These are phyloP conservation scores for Glyptemys insculpta DNA, from an alignment of 2,797 vertebrate genomes.

Conservation along the genomic window DNA sequence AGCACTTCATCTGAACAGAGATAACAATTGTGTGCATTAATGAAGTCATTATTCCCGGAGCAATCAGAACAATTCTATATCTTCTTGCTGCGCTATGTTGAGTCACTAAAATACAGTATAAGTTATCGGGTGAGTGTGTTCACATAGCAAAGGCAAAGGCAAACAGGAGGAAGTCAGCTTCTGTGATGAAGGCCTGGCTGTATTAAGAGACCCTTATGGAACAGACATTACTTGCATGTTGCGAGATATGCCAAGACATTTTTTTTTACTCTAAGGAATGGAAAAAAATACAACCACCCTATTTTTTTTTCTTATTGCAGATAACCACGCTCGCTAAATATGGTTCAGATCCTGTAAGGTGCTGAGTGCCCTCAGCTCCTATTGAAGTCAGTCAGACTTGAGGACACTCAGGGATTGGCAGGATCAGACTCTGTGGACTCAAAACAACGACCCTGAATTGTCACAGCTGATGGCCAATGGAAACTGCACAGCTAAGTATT, in stretches of 20 bases:
- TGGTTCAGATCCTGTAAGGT: neutral
- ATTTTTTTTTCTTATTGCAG: neutral
- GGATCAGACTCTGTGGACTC: neutral
- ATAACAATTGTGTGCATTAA: constrained; percentile 49
- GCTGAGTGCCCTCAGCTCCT: neutral
- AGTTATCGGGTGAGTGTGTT: neutral
- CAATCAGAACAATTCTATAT: constrained; percentile 44
- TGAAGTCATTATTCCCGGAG: constrained; percentile 59
- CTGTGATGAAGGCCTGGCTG: neutral
- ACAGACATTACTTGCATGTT: neutral
- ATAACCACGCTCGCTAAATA: neutral
- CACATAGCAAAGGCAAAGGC: neutral
- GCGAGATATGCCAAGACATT: neutral
- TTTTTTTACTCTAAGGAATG: neutral
- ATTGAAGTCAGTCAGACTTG: neutral
- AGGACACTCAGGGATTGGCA: neutral
- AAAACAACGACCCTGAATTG: neutral
- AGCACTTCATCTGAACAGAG: constrained; percentile 10
- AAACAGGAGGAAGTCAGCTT: neutral
- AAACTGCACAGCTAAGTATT: neutral
- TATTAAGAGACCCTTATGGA: neutral
- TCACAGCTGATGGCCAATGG: neutral
- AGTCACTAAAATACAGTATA: constrained; percentile 58
- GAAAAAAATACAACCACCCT: neutral
- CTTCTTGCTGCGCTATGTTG: constrained; percentile 42